Base-by-base conservation (phyloP, 1,140 invertebrate species). In the Radopholus similis region DNA sequence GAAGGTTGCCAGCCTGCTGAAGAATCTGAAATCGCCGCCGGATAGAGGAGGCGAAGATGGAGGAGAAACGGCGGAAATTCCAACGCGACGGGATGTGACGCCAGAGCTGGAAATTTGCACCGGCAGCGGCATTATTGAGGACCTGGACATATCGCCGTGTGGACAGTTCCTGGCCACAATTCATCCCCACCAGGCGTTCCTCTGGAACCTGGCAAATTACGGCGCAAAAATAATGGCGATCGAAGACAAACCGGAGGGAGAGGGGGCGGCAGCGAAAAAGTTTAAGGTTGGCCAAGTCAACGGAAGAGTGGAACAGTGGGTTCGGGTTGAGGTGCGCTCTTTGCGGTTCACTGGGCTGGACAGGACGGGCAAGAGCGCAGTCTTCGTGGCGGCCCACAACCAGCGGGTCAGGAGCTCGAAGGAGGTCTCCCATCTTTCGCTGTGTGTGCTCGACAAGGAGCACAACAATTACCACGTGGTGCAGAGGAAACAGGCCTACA, bases 311-410 rank as follows among this genome's bases (percentile, higher is more conserved):
- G n/a, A n/a, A n/a, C n/a, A n/a, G n/a, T n/a, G n/a, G 21, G 9
- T 26, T 34, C 2, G 4, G 21, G 30, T 73, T 57, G 5, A 71
- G 70, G 55, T 73, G n/a, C 69, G 69, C 2, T 71, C 68, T 4
- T 47, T 71, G 9, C 53, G 56, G 47, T 71, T 71, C 51, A 21
- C 49, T 26, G 9, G 23, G 4, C 40, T 72, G 8, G 47, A 70
- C 30, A 71, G 62, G 26, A 53, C 13, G 9, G 58, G 58, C 6
- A 59, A 34, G 28, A 30, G 32, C 54, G 11, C 8, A 9, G 40
- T 66, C 26, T 72, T 71, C 38, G 57, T 73, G 28, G 40, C 42
- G 1, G 69, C 51, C 13, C 65, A 72, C 38, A 72, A 71, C 40
- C 67, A 71, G 56, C 32, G 53, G 28, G 47, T 62, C 21, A 11